Evolutionary conservation across 1,140 invertebrate genomes (phyloP).

Genomic region (Schlechtendalia chinensis): DNA sequence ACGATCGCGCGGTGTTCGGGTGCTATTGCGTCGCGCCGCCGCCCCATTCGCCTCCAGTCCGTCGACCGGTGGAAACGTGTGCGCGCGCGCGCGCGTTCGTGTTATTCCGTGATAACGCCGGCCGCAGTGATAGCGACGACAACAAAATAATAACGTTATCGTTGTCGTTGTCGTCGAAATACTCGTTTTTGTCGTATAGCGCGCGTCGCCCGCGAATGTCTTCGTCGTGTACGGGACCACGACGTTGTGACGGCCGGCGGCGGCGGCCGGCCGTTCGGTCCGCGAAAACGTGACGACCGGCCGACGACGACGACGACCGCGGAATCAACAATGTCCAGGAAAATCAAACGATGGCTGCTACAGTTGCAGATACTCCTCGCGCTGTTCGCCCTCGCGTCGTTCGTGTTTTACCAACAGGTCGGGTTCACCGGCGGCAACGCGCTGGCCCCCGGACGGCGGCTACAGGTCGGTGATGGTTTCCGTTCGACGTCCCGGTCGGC

Average conservation of each 20-base stretch:
- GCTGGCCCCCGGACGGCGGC: neutral
- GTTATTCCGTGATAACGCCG: neutral
- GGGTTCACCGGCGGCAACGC: slow-evolving; percentile 35
- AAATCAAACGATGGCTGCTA: slow-evolving; percentile 34
- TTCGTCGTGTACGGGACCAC: too few relatives aligned
- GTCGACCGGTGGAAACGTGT: neutral
- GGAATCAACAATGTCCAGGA: slow-evolving; percentile 17
- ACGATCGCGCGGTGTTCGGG: too few relatives aligned
- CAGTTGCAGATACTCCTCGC: slow-evolving; percentile 42
- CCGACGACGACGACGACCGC: neutral
- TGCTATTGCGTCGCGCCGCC: neutral
- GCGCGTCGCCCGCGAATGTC: too few relatives aligned
- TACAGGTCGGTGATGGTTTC: slow-evolving; percentile 19
- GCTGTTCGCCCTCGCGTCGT: slow-evolving; percentile 18
- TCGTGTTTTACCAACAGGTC: slow-evolving; percentile 42
- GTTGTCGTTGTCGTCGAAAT: neutral
- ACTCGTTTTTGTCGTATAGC: neutral
- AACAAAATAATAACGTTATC: too few relatives aligned
- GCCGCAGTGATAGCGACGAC: neutral
- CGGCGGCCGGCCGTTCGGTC: neutral
- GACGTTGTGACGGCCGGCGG: neutral
- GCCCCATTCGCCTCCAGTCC: slow-evolving; percentile 9
- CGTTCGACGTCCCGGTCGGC: too few relatives aligned
- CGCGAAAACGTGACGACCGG: slow-evolving; percentile 24
- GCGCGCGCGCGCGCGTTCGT: neutral